Conservation (phyloP, 2,113 vertebrate genomes). For the Malaclemys terrapin region DNA sequence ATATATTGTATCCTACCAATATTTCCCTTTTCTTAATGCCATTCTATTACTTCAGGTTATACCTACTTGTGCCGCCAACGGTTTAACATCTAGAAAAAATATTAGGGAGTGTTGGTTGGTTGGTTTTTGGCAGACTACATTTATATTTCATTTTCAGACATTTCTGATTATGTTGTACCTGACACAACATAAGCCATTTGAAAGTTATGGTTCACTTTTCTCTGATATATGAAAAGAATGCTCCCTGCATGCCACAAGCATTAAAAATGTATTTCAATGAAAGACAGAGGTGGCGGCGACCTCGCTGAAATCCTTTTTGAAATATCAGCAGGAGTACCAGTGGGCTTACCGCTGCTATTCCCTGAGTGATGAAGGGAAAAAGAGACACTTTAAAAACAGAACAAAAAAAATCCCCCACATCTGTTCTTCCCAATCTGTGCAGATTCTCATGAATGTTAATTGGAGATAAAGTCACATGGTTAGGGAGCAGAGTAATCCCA, state of each 20-base stretch:
- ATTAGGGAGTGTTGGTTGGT: not conserved
- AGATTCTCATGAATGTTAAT: not conserved
- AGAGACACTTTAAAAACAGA: not conserved
- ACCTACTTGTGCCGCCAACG: not conserved
- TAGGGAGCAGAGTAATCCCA: not conserved
- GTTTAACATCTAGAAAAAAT: not conserved
- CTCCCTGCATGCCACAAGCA: not conserved
- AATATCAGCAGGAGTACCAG: not conserved
- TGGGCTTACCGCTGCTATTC: not conserved
- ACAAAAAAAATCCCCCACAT: not conserved
- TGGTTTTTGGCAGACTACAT: not conserved
- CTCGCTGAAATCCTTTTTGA: not conserved
- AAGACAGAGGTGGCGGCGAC: not conserved
- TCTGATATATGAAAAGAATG: not conserved
- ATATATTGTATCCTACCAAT: rapidly evolving
- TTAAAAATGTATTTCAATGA: not conserved
- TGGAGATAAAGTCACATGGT: rapidly evolving
- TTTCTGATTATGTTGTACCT: not conserved
- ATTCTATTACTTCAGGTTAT: not conserved
- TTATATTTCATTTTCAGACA: not conserved
- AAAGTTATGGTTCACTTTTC: not conserved
- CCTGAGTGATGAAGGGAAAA: rapidly evolving
- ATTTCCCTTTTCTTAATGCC: rapidly evolving
- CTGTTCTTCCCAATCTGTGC: not conserved
- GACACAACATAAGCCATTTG: not conserved